A percentile compares a stretch with the other conserved stretches of the same genome.
phyloP scores from a whole-genome alignment of 2,797 vertebrate species.

The Adrianichthys oophorus region DNA sequence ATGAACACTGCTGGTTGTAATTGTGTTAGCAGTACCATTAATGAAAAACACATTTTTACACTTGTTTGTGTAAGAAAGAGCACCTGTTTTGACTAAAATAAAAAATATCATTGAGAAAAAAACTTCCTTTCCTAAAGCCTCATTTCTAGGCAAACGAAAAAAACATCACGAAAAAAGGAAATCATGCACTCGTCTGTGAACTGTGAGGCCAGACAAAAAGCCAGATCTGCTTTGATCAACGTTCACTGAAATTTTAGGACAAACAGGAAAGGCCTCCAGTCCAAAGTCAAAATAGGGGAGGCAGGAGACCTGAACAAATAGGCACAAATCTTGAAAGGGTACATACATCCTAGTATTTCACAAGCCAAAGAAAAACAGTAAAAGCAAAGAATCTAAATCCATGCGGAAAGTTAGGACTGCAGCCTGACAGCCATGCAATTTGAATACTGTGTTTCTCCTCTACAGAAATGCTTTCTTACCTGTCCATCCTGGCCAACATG shows the following conservation, averaged over 20 bases:
- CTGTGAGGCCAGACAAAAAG: conserved; percentile 30
- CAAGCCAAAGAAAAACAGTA: too few relatives aligned
- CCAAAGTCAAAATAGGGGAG: conserved; percentile 33
- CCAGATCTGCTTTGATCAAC: conserved; percentile 52
- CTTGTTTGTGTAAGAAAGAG: conserved; percentile 36
- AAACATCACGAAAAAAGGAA: conserved; percentile 56
- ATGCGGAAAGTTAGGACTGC: too few relatives aligned
- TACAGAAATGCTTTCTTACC: conserved; percentile 77
- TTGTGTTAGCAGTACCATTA: not conserved
- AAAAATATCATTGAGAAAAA: conserved; percentile 44
- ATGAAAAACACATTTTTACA: not conserved
- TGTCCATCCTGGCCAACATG: conserved; percentile 98
- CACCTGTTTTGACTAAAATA: conserved; percentile 42
- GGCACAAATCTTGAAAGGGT: not conserved
- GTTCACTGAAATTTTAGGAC: conserved; percentile 49
- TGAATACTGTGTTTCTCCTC: too few relatives aligned
- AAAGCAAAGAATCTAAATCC: too few relatives aligned
- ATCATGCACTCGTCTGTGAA: conserved; percentile 57
- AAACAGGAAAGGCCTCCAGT: conserved; percentile 54
- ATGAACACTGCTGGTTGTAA: too few relatives aligned
- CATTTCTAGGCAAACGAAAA: conserved; percentile 45
- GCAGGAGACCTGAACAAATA: conserved; percentile 9
- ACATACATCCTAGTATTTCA: not conserved
- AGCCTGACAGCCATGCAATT: too few relatives aligned
- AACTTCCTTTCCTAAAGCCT: conserved; percentile 49